Evolutionary conservation across 2,113 vertebrate genomes (phyloP).

Genomic region (Rhinichthys klamathensis): DNA sequence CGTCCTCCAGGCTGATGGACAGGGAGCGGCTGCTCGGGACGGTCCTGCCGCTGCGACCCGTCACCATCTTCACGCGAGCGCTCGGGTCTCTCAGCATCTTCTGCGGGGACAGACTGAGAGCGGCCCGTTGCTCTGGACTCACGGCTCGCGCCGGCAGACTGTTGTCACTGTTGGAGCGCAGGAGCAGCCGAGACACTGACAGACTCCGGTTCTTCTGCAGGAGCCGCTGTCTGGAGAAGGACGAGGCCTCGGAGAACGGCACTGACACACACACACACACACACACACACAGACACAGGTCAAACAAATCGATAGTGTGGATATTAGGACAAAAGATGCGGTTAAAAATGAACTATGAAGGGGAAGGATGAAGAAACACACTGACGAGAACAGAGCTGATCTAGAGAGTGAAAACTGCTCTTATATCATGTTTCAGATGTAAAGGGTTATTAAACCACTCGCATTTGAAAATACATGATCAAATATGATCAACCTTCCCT

Average conservation of each 20-base stretch:
- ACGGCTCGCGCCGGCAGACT: constrained; percentile 84
- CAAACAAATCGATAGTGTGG: neutral
- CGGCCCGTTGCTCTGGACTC: constrained; percentile 79
- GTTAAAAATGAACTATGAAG: neutral
- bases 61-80: constrained; percentile 82
- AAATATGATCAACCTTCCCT: too few species aligned
- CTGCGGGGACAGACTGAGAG: constrained; percentile 94
- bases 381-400: too few species aligned
- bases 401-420: too few species aligned
- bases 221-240: constrained; percentile 88
- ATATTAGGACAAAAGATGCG: neutral
- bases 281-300: too few species aligned
- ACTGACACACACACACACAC: constrained; percentile 72
- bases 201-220: constrained; percentile 79
- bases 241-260: constrained; percentile 94
- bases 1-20: constrained; percentile 90
- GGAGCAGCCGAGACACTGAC: constrained; percentile 86
- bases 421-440: too few species aligned
- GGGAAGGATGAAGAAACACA: neutral
- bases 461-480: too few species aligned
- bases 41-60: constrained; percentile 70
- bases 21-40: constrained; percentile 87
- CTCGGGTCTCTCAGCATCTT: constrained; percentile 88
- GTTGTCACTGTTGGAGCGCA: constrained; percentile 96
- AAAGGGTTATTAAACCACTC: too few species aligned